These are phyloP conservation scores for Falcaria lacertinaria DNA, from an alignment of 2,888 invertebrate species.

Conservation along the genomic window DNA sequence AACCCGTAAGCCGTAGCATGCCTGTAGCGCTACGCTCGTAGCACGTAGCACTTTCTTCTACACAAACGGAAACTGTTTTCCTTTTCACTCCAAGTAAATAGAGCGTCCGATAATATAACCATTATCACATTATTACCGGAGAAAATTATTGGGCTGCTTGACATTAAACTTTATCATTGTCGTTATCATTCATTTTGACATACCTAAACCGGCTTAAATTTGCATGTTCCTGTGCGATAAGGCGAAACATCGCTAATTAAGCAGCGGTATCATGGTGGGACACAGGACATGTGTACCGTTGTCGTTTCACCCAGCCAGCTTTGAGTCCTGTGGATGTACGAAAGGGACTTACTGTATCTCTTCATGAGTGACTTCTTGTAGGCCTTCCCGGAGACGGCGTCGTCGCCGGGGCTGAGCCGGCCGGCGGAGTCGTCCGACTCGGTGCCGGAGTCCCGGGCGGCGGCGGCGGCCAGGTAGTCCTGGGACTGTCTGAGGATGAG, in stretches of 20 bases:
- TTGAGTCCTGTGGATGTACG: not conserved
- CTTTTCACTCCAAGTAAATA: constrained; percentile 4
- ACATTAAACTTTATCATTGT: not conserved
- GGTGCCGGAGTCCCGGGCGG: constrained; percentile 84
- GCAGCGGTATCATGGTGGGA: not conserved
- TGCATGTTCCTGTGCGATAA: constrained; percentile 3
- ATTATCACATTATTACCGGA: not conserved
- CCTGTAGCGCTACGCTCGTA: constrained; percentile 17
- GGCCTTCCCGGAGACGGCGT: constrained; percentile 77
- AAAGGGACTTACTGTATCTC: constrained; percentile 91
- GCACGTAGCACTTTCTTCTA: constrained; percentile 32
- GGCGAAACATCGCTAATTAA: too few species aligned
- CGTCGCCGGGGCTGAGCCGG: constrained; percentile 81
- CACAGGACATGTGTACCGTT: not conserved
- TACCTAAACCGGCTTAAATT: not conserved
- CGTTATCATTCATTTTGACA: not conserved
- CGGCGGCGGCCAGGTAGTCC: constrained; percentile 68
- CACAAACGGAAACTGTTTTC: constrained; percentile 9
- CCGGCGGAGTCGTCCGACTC: constrained; percentile 91
- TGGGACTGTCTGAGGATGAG: constrained; percentile 73
- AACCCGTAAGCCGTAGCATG: constrained; percentile 18
- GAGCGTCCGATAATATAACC: not conserved
- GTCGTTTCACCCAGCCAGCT: too few species aligned
- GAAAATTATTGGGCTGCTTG: not conserved
- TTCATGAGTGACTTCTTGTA: constrained; percentile 97